Evolutionary conservation across 2,113 vertebrate species (phyloP), one percentile per base, ranked within the genome.

Genomic region (Oncorhynchus tshawytscha): DNA sequence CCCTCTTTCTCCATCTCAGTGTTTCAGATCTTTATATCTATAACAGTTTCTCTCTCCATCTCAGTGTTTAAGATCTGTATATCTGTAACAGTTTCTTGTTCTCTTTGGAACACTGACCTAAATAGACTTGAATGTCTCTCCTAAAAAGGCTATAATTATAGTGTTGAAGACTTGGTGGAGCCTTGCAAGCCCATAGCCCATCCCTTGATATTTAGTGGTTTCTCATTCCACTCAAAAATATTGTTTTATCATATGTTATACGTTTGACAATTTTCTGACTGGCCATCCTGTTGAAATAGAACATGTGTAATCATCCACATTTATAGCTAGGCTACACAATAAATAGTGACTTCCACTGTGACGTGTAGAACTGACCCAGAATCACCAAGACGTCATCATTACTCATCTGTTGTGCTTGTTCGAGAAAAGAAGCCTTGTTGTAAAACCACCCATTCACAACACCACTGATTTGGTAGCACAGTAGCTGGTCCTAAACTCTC

Each of bases 121-220:
- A 84, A 81, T 78, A 72, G 45, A 86, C 75, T 78, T 75, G 62
- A 78, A 34, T 64, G 51, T 81, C 76, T 70, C 71, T 79, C 77
- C 77, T 80, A 79, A 81, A 22, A 81, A 72, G 59, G 67, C 60
- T 77, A 51, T 76, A 82, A 82, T 75, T 76, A 75, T 54, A 77
- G 57, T 70, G 71, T 81, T 86, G 74, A 67, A 82, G 76, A 73
- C 67, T 67, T 71, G 68, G 78, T 74, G 25, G 71, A 67, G 72
- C 29, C 64, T 72, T 80, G 31, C 25, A 79, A 59, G 59, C 62
- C 20, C 69, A 54, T 49, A 70, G 68, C 62, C 45, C 67, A 24
- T 65, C 60, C 69, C n/a, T 25, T 77, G 83, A 79, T 80, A 71
- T 77, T 74, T 70, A 75, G 76, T 59, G 82, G 80, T 75, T 68